phyloP scores from a whole-genome alignment of 2,113 vertebrate species.

The Onychostoma macrolepis region DNA sequence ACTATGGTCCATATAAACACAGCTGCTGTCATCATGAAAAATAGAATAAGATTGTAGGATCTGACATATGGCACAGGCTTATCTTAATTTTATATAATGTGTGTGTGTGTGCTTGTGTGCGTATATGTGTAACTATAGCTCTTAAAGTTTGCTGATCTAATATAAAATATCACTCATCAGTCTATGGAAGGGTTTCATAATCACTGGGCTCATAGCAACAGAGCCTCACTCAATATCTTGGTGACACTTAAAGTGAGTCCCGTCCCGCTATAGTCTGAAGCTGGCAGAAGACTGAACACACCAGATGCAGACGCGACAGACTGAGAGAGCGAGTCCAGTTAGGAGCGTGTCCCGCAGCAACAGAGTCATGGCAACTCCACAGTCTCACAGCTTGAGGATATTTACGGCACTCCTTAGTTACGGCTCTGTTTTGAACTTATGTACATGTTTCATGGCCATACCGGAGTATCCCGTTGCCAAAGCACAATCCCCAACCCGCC shows the following conservation, averaged over 20 bases:
- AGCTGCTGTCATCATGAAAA: neutral
- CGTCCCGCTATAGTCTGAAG: neutral
- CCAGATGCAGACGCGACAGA: neutral
- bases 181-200: neutral
- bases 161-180: constrained; percentile 2
- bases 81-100: neutral
- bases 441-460: constrained; percentile 44
- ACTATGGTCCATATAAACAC: too few species aligned
- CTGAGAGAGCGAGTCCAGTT: too few species aligned
- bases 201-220: neutral
- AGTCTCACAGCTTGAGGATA: constrained; percentile 41
- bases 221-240: constrained; percentile 20
- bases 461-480: constrained; percentile 35
- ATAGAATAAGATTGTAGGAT: neutral
- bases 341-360: constrained; percentile 12
- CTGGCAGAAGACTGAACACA: neutral
- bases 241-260: neutral
- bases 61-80: neutral
- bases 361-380: constrained; percentile 33
- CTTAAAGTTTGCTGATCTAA: neutral
- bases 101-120: too few species aligned
- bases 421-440: constrained; percentile 56
- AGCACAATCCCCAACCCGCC: constrained; percentile 36
- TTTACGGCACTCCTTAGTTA: constrained; percentile 57
- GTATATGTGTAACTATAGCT: too few species aligned